phyloP scores from a whole-genome alignment of 2,888 invertebrate genomes.

The Oxyscelio sp. region DNA sequence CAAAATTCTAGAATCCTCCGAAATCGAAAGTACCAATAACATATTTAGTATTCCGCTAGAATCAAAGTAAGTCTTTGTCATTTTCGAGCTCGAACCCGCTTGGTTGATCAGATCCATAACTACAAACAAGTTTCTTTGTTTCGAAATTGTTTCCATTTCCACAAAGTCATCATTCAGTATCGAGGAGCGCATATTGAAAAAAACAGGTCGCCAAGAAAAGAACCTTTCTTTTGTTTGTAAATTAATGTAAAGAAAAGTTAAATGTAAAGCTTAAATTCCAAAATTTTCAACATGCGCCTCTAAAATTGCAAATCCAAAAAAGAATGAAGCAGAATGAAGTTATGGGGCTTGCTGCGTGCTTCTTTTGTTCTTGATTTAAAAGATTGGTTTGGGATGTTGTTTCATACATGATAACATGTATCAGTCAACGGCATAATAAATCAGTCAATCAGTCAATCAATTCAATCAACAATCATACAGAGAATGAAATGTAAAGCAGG shows the following conservation, averaged over 20 bases:
- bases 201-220: no score
- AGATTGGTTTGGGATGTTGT: slow-evolving; percentile 57
- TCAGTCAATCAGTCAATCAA: slow-evolving; percentile 36
- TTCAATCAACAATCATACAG: slow-evolving; percentile 28
- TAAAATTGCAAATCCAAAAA: slow-evolving; percentile 18
- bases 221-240: no score
- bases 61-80: slow-evolving; percentile 83
- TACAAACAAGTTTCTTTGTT: slow-evolving; percentile 65
- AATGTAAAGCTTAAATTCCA: no score
- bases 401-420: slow-evolving; percentile 41
- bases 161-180: slow-evolving; percentile 49
- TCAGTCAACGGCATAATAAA: slow-evolving; percentile 59
- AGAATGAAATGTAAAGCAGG: slow-evolving; percentile 78
- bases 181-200: slow-evolving; percentile 34
- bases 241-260: no score
- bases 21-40: slow-evolving; percentile 83
- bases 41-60: slow-evolving; percentile 85
- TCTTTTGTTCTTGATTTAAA: slow-evolving; percentile 62
- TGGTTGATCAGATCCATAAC: slow-evolving; percentile 69
- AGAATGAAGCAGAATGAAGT: slow-evolving; percentile 64
- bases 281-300: slow-evolving; percentile 42
- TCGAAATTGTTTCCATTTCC: slow-evolving; percentile 50
- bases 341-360: slow-evolving; percentile 70
- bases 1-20: slow-evolving; percentile 81
- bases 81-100: slow-evolving; percentile 75